Percentiles rank a stretch among this genome's conserved stretches.
phyloP scores from a whole-genome alignment of 1,140 invertebrate genomes.

The Globodera rostochiensis region DNA sequence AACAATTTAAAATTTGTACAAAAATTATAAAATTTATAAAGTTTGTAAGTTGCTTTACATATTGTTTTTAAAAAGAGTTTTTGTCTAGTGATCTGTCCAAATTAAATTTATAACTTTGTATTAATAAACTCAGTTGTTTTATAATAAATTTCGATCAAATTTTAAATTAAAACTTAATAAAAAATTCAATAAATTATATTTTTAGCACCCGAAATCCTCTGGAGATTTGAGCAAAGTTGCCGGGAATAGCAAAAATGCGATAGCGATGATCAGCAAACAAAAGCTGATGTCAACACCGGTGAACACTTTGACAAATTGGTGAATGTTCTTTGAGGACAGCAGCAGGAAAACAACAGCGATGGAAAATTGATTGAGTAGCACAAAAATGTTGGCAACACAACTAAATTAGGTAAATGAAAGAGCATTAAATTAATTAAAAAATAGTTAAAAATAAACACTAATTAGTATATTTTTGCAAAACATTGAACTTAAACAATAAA shows the following conservation, averaged over 20 bases:
- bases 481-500: neutral
- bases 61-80: too few species aligned
- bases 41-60: too few species aligned
- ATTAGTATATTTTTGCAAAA: neutral
- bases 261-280: conserved; percentile 74
- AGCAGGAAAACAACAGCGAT: conserved; percentile 76
- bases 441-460: neutral
- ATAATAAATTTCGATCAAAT: neutral
- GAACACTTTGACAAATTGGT: conserved; percentile 69
- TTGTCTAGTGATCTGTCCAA: too few species aligned
- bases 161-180: too few species aligned
- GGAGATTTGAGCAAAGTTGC: conserved; percentile 76
- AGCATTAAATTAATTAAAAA: neutral
- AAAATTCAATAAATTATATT: too few species aligned
- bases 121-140: neutral
- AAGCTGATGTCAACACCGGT: conserved; percentile 70
- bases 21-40: too few species aligned
- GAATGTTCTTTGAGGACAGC: conserved; percentile 71
- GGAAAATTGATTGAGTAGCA: conserved; percentile 75
- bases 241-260: conserved; percentile 72
- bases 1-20: too few species aligned
- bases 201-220: conserved; percentile 74
- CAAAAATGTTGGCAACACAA: conserved; percentile 68
- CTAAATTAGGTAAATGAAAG: conserved; percentile 47
- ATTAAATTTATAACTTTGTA: too few species aligned